phyloP scores from a whole-genome alignment of 2,888 invertebrate species.

The Tetramorium bicarinatum region DNA sequence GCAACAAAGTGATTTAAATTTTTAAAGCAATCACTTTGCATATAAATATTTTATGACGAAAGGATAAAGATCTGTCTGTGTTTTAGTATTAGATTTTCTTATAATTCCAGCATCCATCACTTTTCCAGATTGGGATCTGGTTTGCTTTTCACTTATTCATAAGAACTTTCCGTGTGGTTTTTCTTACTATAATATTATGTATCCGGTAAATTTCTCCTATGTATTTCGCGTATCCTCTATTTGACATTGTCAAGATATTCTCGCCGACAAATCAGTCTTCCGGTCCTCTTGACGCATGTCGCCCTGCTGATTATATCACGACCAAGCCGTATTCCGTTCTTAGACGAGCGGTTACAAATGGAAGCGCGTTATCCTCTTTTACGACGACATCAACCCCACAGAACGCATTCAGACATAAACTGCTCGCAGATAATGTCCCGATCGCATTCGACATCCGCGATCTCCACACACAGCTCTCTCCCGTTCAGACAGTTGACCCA shows the following conservation, averaged over 20 bases:
- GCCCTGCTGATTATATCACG: conserved; percentile 1
- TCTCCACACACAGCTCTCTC: conserved; percentile 16
- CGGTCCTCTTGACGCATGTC: conserved; percentile 1
- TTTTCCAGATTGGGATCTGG: conserved; percentile 16
- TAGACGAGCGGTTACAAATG: conserved; percentile 40
- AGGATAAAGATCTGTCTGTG: background rate
- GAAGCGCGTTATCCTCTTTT: conserved; percentile 58
- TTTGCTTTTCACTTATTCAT: conserved; percentile 33
- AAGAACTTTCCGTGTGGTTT: conserved; percentile 1
- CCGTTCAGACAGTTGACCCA: conserved; percentile 40
- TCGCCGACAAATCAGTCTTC: conserved; percentile 8
- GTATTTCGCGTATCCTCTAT: background rate
- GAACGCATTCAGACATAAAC: conserved; percentile 60
- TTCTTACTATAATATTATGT: background rate
- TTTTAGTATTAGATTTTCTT: background rate
- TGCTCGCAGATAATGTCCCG: conserved; percentile 56
- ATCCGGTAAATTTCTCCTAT: conserved; percentile 16
- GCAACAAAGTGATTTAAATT: background rate
- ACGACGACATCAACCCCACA: conserved; percentile 44
- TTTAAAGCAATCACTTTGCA: conserved; percentile 23
- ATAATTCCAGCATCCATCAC: conserved; percentile 12
- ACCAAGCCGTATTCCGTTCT: background rate
- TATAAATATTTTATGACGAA: background rate
- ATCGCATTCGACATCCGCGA: conserved; percentile 43
- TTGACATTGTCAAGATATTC: conserved; percentile 18